Evolutionary conservation across 2,888 invertebrate species (phyloP), one percentile per base, ranked within the genome.

Genomic region (Rotaria macrura): DNA sequence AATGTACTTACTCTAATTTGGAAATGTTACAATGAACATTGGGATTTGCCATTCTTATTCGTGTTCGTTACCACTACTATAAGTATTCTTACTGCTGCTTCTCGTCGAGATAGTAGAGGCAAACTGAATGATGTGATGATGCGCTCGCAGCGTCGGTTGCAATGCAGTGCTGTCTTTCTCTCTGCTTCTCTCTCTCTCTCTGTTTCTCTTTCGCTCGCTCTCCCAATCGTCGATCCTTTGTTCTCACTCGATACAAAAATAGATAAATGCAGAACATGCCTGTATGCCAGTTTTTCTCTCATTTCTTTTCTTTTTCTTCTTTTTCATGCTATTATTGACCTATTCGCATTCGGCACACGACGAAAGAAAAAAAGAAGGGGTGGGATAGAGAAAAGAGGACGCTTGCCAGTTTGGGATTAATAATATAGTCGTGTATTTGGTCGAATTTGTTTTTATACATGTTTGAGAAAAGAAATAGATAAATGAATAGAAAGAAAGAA

Each of bases 51-150:
- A 65, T 5, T 65, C 65, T 65, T 65, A 65, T 65, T 65, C 34
- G 34, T 29, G 14, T 65, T 65, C 29, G 65, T 20, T 65, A 6
- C 65, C 34, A 17, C 20, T 34, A 65, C 65, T 38, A 34, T 7
- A 65, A 65, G 34, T 65, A 65, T 65, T 38, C 34, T 34, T 65
- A 65, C 25, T 34, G 65, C 65, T 65, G 65, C 65, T 65, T 34
- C 65, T 65, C 34, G 65, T 65, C 65, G 65, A 65, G 65, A 65
- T 54, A n/a, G n/a, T n/a, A 54, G 25, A 25, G 54, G 25, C 65
- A 34, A 65, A 65, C 65, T 34, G 65, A 65, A 65, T 65, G 65
- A 65, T 65, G 65, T 65, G 65, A 65, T 65, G 65, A 65, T 65
- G 65, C 20, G 65, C 65, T 65, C 65, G 65, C 65, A 6, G 34